Percentiles rank a stretch among this genome's conserved stretches.
These are phyloP conservation scores for Oryzias dopingdopingensis DNA, from an alignment of 2,797 vertebrate genomes.

Conservation along the genomic window DNA sequence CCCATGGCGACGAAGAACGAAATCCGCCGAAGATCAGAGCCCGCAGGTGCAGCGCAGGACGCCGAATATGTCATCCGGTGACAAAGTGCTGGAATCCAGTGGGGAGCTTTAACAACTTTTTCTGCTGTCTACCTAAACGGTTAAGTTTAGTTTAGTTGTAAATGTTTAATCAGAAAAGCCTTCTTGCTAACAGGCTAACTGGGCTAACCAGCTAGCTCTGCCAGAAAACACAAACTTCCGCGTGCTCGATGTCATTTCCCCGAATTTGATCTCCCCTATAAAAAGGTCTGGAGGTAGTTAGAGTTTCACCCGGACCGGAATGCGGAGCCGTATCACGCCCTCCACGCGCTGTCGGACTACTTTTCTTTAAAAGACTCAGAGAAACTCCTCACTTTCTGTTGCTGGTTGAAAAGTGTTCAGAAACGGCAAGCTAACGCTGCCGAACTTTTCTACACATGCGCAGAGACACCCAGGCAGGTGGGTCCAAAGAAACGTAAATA, in stretches of 20 bases:
- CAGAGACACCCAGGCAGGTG: too few species aligned
- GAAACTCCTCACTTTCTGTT: too few species aligned
- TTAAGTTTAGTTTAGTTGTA: not conserved
- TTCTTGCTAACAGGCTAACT: slow-evolving; percentile 62
- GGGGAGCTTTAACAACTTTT: not conserved
- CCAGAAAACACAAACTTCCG: slow-evolving; percentile 62
- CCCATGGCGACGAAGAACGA: slow-evolving; percentile 62
- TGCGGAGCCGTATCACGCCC: too few species aligned
- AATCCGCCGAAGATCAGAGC: slow-evolving; percentile 27
- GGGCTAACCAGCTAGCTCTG: slow-evolving; percentile 58
- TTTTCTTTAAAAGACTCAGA: too few species aligned
- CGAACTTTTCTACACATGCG: too few species aligned
- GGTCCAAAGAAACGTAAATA: too few species aligned
- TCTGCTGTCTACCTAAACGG: not conserved
- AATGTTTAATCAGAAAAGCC: slow-evolving; percentile 14
- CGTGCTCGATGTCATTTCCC: slow-evolving; percentile 17
- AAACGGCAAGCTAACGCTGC: too few species aligned
- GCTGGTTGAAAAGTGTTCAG: too few species aligned
- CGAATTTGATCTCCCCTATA: not conserved
- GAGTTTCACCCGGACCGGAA: not conserved
- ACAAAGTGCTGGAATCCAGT: not conserved
- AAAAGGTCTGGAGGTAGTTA: not conserved
- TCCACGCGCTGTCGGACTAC: too few species aligned
- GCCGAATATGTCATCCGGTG: slow-evolving; percentile 28
- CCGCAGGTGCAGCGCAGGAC: slow-evolving; percentile 14